Percentiles rank a stretch among this genome's conserved stretches.
phyloP scores from a whole-genome alignment of 2,113 vertebrate genomes.

The Xenopus borealis region DNA sequence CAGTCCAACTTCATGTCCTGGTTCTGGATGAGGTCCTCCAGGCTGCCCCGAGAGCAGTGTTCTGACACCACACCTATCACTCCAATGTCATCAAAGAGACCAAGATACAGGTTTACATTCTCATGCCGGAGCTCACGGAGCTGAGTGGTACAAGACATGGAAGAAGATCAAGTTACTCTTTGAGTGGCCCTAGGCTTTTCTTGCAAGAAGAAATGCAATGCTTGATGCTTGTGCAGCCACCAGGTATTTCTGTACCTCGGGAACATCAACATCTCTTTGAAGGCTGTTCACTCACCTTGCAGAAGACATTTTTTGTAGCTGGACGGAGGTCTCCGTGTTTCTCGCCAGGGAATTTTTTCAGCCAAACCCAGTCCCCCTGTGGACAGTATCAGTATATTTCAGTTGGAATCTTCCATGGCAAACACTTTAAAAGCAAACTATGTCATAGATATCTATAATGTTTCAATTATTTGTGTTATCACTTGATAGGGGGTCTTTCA shows the following conservation, averaged over 20 bases:
- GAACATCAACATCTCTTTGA: too few species aligned
- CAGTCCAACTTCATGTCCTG: slow-evolving; percentile 91
- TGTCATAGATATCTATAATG: too few species aligned
- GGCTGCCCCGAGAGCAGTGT: slow-evolving; percentile 83
- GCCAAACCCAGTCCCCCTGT: slow-evolving; percentile 94
- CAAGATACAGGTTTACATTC: slow-evolving; percentile 86
- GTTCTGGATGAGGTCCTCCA: slow-evolving; percentile 82
- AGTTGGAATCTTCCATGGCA: neutral
- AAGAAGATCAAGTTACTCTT: neutral
- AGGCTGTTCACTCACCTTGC: slow-evolving; percentile 52
- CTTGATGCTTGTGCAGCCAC: too few species aligned
- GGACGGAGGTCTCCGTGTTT: slow-evolving; percentile 59
- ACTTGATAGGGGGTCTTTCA: too few species aligned
- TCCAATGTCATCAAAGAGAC: slow-evolving; percentile 80
- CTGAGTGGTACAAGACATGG: slow-evolving; percentile 54
- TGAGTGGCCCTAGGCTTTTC: too few species aligned
- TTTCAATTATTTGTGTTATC: too few species aligned
- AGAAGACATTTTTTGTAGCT: slow-evolving; percentile 71
- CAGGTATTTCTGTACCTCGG: too few species aligned
- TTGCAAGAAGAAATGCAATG: too few species aligned
- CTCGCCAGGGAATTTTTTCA: slow-evolving; percentile 81
- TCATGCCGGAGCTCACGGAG: slow-evolving; percentile 86
- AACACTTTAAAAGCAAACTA: too few species aligned
- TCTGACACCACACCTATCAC: slow-evolving; percentile 83
- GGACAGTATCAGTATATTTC: slow-evolving; percentile 8